These are phyloP conservation scores for Boloria selene DNA, from an alignment of 2,888 invertebrate species.

Conservation along the genomic window DNA sequence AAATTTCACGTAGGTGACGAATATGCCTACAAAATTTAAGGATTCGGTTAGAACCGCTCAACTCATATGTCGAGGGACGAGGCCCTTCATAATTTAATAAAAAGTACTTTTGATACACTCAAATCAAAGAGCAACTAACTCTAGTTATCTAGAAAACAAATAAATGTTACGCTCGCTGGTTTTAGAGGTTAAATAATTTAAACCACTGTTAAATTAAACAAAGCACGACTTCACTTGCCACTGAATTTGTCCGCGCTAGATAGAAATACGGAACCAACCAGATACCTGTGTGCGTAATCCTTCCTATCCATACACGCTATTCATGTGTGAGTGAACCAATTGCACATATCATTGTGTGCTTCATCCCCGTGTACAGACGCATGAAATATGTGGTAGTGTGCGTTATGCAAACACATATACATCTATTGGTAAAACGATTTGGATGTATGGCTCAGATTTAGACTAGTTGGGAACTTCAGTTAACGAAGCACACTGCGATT, in stretches of 20 bases:
- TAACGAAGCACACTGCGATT: constrained; percentile 22
- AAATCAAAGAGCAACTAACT: too few relatives aligned
- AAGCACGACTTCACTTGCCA: constrained; percentile 19
- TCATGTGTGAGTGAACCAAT: constrained; percentile 34
- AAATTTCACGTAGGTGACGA: too few relatives aligned
- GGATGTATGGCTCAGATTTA: constrained; percentile 35
- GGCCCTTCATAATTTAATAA: too few relatives aligned
- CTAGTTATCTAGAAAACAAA: too few relatives aligned
- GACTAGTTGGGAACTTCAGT: constrained; percentile 27
- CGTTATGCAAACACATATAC: constrained; percentile 23
- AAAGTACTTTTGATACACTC: too few relatives aligned
- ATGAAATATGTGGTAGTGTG: constrained; percentile 26
- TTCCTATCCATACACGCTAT: constrained; percentile 26
- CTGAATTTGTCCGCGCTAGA: constrained; percentile 35
- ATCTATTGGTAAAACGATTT: constrained; percentile 37
- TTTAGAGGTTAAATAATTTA: background rate
- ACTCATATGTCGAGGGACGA: too few relatives aligned
- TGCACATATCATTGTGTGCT: constrained; percentile 30
- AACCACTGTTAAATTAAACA: constrained; percentile 8
- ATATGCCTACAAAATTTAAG: too few relatives aligned
- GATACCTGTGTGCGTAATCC: constrained; percentile 40
- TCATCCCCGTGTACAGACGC: constrained; percentile 15
- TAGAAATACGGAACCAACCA: constrained; percentile 40
- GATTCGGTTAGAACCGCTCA: too few relatives aligned
- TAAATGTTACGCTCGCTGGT: too few relatives aligned